Percentiles rank a stretch among this genome's conserved stretches.
Evolutionary conservation across 92 coral and sea anemone genomes (phyloP).

Genomic region (Blastomussa wellsi): DNA sequence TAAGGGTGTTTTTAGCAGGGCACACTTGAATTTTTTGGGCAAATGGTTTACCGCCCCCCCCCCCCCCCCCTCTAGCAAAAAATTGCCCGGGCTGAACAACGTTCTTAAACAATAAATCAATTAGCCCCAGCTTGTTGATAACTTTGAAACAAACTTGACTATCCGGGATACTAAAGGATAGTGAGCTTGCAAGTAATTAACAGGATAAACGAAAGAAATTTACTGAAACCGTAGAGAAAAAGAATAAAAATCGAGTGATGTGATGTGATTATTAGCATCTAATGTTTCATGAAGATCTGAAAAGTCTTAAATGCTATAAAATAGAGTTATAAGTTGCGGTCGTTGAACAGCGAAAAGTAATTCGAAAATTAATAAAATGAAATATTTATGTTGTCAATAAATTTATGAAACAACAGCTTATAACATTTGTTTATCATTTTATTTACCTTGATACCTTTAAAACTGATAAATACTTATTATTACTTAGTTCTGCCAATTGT

Average conservation of each 20-base stretch:
- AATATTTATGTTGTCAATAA: constrained; percentile 11
- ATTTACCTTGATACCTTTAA: not conserved
- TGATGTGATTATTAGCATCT: not conserved
- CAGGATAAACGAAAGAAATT: not conserved
- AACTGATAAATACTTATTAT: too few relatives aligned
- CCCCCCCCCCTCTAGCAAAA: too few relatives aligned
- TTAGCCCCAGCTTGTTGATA: not conserved
- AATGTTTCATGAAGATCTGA: not conserved
- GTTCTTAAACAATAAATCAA: not conserved
- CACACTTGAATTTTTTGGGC: too few relatives aligned
- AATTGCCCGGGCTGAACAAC: too few relatives aligned
- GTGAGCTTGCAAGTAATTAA: not conserved
- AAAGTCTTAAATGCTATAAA: not conserved
- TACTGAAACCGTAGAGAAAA: not conserved
- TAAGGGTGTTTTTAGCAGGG: too few relatives aligned
- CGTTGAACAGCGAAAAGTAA: not conserved
- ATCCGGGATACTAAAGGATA: not conserved
- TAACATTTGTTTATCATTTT: not conserved
- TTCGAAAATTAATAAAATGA: not conserved
- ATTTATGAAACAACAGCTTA: not conserved
- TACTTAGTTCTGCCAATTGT: too few relatives aligned
- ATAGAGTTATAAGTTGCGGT: not conserved
- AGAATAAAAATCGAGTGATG: not conserved
- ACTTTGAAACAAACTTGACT: not conserved
- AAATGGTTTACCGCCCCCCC: too few relatives aligned